These are phyloP conservation scores for Coryphaenoides rupestris DNA, from an alignment of 2,113 vertebrate species.

Conservation along the genomic window DNA sequence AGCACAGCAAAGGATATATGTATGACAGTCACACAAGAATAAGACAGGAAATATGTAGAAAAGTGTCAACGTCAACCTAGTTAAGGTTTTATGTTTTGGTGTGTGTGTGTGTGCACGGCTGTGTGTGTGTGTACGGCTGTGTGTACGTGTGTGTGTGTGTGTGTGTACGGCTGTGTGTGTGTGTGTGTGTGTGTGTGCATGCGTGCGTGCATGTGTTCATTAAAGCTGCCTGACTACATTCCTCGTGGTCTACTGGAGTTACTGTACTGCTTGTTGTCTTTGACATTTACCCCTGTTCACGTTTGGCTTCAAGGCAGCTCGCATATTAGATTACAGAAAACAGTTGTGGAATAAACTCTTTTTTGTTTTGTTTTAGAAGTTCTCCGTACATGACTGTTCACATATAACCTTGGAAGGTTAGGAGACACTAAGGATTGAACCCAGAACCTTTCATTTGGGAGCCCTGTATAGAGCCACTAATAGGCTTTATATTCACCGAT, in stretches of 20 bases:
- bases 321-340: not conserved
- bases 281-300: constrained; percentile 23
- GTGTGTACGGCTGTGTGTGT: not conserved
- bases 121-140: not conserved
- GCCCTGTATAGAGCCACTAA: too few species aligned
- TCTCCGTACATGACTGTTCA: too few species aligned
- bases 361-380: too few species aligned
- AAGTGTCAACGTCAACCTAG: too few species aligned
- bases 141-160: not conserved
- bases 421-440: too few species aligned
- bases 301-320: not conserved
- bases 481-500: too few species aligned
- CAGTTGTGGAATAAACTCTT: too few species aligned
- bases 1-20: too few species aligned
- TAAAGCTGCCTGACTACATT: constrained; percentile 54
- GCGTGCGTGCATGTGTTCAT: not conserved
- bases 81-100: not conserved
- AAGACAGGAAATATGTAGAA: too few species aligned
- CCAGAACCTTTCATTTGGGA: too few species aligned
- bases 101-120: not conserved
- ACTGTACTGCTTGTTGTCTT: constrained; percentile 43
- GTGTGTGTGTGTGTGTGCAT: not conserved
- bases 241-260: constrained; percentile 61
- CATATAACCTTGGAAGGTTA: too few species aligned
- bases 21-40: too few species aligned